Conservation (phyloP, 2,888 invertebrate genomes). For the Cosmia pyralina region DNA sequence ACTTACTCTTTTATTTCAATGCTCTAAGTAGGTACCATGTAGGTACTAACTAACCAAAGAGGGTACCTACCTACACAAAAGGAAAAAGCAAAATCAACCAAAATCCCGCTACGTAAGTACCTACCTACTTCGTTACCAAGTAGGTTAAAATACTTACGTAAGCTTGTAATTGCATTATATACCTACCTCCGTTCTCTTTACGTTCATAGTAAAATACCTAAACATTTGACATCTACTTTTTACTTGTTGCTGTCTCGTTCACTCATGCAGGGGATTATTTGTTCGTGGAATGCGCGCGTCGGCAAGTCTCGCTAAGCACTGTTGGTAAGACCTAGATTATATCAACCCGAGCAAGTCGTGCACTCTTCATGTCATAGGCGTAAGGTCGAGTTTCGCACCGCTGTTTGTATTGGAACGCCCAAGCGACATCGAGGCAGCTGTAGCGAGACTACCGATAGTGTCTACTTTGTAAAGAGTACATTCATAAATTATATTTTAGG, state of each 20-base stretch:
- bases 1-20: no score
- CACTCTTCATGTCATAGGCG: slow-evolving; percentile 52
- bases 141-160: slow-evolving; percentile 87
- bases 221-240: slow-evolving; percentile 89
- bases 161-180: slow-evolving; percentile 87
- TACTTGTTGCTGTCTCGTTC: slow-evolving; percentile 84
- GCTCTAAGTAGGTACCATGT: no score
- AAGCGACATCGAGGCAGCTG: slow-evolving; percentile 67
- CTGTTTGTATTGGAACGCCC: slow-evolving; percentile 52
- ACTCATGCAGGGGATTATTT: slow-evolving; percentile 84
- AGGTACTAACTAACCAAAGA: slow-evolving; percentile 12
- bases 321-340: slow-evolving; percentile 74
- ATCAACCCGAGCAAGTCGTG: slow-evolving; percentile 45
- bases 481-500: slow-evolving; percentile 85
- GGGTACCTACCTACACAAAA: neutral
- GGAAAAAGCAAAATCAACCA: slow-evolving; percentile 29
- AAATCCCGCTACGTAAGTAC: slow-evolving; percentile 51
- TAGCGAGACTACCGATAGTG: slow-evolving; percentile 86
- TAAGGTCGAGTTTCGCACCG: slow-evolving; percentile 75
- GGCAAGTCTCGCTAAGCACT: slow-evolving; percentile 85
- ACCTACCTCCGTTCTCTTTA: slow-evolving; percentile 87
- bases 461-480: slow-evolving; percentile 88
- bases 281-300: slow-evolving; percentile 89
- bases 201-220: slow-evolving; percentile 88
- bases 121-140: slow-evolving; percentile 74